Evolutionary conservation across 2,888 invertebrate species (phyloP).

Genomic region (Boloria euphrosyne): DNA sequence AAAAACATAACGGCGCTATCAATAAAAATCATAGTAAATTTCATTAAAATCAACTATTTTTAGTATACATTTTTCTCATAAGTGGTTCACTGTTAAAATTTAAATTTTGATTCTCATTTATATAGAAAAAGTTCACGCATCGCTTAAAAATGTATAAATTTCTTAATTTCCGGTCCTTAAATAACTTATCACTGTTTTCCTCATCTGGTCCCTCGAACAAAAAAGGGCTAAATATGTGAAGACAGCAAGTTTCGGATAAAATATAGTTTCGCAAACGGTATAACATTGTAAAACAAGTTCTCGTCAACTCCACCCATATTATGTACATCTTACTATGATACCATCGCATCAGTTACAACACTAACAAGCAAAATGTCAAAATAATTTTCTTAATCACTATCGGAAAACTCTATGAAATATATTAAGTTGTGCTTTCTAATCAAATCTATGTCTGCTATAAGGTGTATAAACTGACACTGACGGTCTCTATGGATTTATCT

Average conservation of each 20-base stretch:
- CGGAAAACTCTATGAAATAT: conserved; percentile 6
- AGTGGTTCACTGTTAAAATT: no score
- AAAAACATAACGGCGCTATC: no score
- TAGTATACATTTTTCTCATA: no score
- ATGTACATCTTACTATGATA: conserved; percentile 27
- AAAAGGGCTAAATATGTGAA: not conserved
- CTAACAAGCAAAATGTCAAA: conserved; percentile 8
- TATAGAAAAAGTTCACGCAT: no score
- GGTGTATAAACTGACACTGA: no score
- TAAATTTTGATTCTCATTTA: no score
- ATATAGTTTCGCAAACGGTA: conserved; percentile 29
- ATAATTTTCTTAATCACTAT: conserved; percentile 12
- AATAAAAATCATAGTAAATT: no score
- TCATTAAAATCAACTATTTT: no score
- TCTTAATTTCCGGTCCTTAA: no score
- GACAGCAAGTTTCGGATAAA: conserved; percentile 7
- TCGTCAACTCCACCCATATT: conserved; percentile 28
- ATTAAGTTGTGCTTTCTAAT: not conserved
- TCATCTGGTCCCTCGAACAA: not conserved
- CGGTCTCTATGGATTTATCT: no score
- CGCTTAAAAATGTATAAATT: no score
- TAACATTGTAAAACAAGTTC: conserved; percentile 33
- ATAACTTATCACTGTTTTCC: conserved; percentile 12
- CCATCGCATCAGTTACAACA: conserved; percentile 20
- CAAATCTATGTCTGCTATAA: no score